Base-by-base conservation (phyloP, 2,888 invertebrate species). In the Drosophila ochracea region DNA sequence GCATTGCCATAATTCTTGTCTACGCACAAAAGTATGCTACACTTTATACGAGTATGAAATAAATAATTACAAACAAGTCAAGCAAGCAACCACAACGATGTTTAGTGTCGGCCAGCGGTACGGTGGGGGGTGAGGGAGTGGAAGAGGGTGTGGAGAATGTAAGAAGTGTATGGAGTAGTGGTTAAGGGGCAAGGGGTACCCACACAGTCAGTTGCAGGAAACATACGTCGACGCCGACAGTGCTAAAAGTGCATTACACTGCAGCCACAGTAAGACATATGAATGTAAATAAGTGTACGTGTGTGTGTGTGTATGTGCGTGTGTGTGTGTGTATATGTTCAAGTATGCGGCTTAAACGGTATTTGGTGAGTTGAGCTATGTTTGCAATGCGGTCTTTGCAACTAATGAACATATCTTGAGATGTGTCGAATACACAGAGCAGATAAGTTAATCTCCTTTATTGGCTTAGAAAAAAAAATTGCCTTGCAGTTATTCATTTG, bases 31-130 rank as follows among this genome's bases (percentile, higher is more conserved):
- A 86, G 89, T 86, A 76, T 86, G 84, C 80, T 76, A 76, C 85
- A 84, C 84, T 88, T 79, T 83, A 80, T 80, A 58, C 67, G 69
- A 76, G 78, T 67, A 78, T 74, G 86, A 84, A 85, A 85, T 85
- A 85, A 85, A 85, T 85, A 85, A 85, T 85, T 85, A 86, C 89
- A 80, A 85, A 80, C 85, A 88, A 85, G 85, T 88, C 84, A 85
- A 83, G 85, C 84, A 87, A 78, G 79, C 65, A 74, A 67, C 82
- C 71, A 54, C 74, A 73, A 71, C 53, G 53, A 72, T 69, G 62
- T 76, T 66, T 50, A 73, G 55, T 62, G 57, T 65, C 39, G 28
- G 37, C 19, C 10, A 31, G 37, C 21, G 41, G 30, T 10, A 11
- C 11, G 30, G 31, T 19, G 19, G 6, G 30, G 0, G 6, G 16